These are phyloP conservation scores for Apostichopus californicus DNA, from an alignment of 35 echinoderm and acorn worm genomes.

Conservation along the genomic window DNA sequence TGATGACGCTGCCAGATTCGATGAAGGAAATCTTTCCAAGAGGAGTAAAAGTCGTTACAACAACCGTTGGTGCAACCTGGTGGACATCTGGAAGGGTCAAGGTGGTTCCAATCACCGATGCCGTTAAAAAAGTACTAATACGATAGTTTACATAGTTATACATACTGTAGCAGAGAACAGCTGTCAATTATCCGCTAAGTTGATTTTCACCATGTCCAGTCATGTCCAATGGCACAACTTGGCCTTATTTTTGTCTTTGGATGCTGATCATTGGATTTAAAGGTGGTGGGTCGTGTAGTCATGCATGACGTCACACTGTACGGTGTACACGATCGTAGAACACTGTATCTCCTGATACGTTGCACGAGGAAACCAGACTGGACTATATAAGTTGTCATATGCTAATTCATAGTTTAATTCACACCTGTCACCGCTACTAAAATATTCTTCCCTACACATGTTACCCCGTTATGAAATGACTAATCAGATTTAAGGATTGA, in stretches of 20 bases:
- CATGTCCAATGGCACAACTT: constrained; percentile 35
- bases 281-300: not conserved
- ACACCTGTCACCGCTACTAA: too few species aligned
- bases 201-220: not conserved
- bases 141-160: not conserved
- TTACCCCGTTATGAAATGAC: not conserved
- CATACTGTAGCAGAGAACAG: not conserved
- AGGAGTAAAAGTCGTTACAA: constrained; percentile 21
- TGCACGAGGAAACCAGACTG: too few species aligned
- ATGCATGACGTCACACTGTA: too few species aligned
- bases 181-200: not conserved
- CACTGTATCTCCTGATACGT: too few species aligned
- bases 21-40: constrained; percentile 43
- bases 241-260: constrained; percentile 44
- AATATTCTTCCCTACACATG: too few species aligned
- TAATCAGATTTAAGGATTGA: not conserved
- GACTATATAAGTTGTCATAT: too few species aligned
- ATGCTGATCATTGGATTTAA: constrained; percentile 11
- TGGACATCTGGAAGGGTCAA: constrained; percentile 48
- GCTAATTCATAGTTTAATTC: too few species aligned
- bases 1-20: not conserved
- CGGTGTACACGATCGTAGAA: too few species aligned
- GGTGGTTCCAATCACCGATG: constrained; percentile 1
- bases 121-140: not conserved
- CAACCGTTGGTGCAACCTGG: constrained; percentile 28